These are phyloP conservation scores for Chouioia cunea DNA, from an alignment of 2,888 invertebrate genomes.

Conservation along the genomic window DNA sequence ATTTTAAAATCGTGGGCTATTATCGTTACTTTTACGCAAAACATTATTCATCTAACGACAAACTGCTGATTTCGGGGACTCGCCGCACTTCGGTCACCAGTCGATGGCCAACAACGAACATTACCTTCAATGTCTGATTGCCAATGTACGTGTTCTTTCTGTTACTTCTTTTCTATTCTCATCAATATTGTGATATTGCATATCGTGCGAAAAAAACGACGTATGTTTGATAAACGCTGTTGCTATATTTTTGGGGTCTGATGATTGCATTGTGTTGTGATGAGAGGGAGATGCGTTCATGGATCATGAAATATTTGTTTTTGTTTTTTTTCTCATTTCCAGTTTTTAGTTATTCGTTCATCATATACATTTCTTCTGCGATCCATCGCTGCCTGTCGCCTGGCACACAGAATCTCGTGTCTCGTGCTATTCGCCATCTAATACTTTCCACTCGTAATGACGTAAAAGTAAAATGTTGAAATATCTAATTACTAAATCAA, in stretches of 20 bases:
- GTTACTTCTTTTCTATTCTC: constrained; percentile 3
- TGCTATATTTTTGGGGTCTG: constrained; percentile 31
- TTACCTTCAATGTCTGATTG: constrained; percentile 30
- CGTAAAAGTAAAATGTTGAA: too few relatives aligned
- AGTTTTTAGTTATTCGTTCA: constrained; percentile 11
- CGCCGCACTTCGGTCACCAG: constrained; percentile 44
- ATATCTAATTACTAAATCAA: too few relatives aligned
- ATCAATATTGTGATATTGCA: constrained; percentile 15
- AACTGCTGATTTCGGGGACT: constrained; percentile 25
- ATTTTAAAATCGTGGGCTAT: constrained; percentile 22
- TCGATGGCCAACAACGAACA: constrained; percentile 44
- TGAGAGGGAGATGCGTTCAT: constrained; percentile 4
- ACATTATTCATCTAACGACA: constrained; percentile 18
- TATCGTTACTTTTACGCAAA: constrained; percentile 10
- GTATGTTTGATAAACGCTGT: constrained; percentile 31
- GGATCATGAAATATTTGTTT: constrained; percentile 12
- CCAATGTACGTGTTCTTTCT: constrained; percentile 11
- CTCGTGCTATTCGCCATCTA: constrained; percentile 63
- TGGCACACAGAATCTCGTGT: constrained; percentile 67
- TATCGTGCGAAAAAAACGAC: constrained; percentile 31
- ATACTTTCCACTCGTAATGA: constrained; percentile 54
- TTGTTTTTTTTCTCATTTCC: constrained; percentile 29
- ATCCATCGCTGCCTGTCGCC: constrained; percentile 59
- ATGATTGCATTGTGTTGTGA: constrained; percentile 45
- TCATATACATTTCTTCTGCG: constrained; percentile 30